Base-by-base conservation (phyloP, 1,140 invertebrate genomes). In the Archivesica marissinica region DNA sequence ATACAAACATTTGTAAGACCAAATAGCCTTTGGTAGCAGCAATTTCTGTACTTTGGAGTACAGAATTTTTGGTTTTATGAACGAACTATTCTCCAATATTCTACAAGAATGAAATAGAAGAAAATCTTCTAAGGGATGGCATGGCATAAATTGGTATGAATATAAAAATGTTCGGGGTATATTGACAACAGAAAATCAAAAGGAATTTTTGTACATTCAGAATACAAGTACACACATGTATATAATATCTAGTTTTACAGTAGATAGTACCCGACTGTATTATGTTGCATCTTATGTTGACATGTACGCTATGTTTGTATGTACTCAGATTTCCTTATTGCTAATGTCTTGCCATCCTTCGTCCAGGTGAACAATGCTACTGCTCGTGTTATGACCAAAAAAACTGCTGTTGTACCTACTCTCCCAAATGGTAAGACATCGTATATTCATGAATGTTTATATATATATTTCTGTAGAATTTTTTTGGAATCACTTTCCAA, bases 361-460 rank as follows among this genome's bases (percentile, higher is more conserved):
- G 38, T 93, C n/a, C 96, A 99, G 98, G 98, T 99, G 93, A 99
- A 99, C 96, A 99, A 99, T 96, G 98, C 98, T 89, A 99, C 98
- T 91, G 98, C 98, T 90, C 96, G 98, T 95, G 98, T 99, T 94
- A 98, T 99, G 96, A 99, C 98, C 93, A 99, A 99, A 96, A 99
- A 99, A 96, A 89, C 92, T 86, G 88, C 90, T 88, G 88, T 91
- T 87, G 97, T 97, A 93, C 96, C 97, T 88, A 96, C 97, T 92
- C 96, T 98, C 94, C 97, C 97, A 91, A 97, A 98, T 96, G 98
- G 98, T 98, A 96, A 96, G 97, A 92, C 86, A 88, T 81, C 56
- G 33, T 77, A 33, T 20, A 56, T 39, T 59, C 41, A 72, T 72
- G 68, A 50, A 72, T 72, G 68, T 72, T 72, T 68, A 44, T 64